phyloP scores from a whole-genome alignment of 2,113 vertebrate species.

The Rhinolophus ferrumequinum region DNA sequence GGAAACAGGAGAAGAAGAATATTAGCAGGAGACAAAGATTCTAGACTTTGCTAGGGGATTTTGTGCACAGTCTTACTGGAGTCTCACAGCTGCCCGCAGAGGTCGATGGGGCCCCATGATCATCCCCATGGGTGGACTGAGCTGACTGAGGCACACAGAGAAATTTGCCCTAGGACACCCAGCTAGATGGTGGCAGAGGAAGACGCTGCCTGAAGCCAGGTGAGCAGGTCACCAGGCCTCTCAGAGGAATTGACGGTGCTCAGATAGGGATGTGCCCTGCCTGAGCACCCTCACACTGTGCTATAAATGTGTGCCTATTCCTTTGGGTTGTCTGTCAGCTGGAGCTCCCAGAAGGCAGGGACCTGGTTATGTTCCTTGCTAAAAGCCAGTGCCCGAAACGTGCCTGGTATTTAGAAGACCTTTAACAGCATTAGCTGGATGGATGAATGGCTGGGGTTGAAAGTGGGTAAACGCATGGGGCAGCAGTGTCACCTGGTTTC shows the following conservation, averaged over 20 bases:
- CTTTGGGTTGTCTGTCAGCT: neutral
- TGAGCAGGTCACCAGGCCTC: neutral
- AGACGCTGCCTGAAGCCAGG: neutral
- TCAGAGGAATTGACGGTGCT: neutral
- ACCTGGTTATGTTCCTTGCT: neutral
- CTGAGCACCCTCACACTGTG: neutral
- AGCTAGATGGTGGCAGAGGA: neutral
- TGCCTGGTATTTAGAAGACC: neutral
- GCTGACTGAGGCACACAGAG: neutral
- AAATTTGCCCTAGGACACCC: neutral
- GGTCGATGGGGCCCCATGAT: neutral
- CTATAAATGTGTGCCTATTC: neutral
- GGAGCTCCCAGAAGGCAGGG: neutral
- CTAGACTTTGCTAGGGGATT: neutral
- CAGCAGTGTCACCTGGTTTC: neutral
- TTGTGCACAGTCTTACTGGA: neutral
- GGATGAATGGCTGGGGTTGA: neutral
- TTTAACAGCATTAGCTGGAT: neutral
- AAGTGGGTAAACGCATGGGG: neutral
- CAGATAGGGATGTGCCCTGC: neutral
- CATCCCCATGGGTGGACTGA: neutral
- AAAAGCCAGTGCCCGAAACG: neutral
- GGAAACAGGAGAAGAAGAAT: neutral
- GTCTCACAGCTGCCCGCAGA: neutral
- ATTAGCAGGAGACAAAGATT: neutral